A percentile compares a stretch with the other conserved stretches of the same genome.
Conservation (phyloP, 2,113 vertebrate species). For the Apus apus region DNA sequence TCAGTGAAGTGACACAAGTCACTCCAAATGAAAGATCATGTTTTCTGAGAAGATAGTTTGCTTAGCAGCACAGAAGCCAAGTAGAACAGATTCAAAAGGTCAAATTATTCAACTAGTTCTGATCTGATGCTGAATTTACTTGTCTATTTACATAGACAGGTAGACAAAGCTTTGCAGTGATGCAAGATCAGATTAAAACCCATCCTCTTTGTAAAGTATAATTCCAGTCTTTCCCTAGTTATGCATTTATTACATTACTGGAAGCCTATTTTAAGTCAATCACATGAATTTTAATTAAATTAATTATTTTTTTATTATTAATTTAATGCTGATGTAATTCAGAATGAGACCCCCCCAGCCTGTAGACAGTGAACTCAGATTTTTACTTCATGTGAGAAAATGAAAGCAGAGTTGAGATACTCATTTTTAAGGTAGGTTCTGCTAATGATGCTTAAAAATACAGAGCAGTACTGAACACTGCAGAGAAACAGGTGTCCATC, state of each 20-base stretch:
- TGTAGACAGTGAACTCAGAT: background rate
- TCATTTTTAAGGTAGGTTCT: background rate
- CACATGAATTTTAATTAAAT: background rate
- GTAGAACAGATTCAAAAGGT: background rate
- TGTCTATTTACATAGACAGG: background rate
- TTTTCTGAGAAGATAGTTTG: background rate
- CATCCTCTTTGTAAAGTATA: background rate
- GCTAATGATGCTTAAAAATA: background rate
- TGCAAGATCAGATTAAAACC: background rate
- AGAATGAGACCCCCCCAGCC: background rate
- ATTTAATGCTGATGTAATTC: background rate
- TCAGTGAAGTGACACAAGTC: background rate
- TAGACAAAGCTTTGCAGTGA: background rate
- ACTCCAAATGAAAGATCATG: background rate
- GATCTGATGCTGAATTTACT: background rate
- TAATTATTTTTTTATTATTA: background rate
- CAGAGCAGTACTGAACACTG: background rate
- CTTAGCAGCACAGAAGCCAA: conserved; percentile 2
- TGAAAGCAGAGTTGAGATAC: background rate
- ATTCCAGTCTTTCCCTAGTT: background rate
- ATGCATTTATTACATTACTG: background rate
- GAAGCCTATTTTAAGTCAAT: background rate
- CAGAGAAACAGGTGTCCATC: background rate
- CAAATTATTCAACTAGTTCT: background rate
- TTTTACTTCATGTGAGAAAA: background rate